Conservation (phyloP, 2,888 invertebrate species). For the Nemurella pictetii region DNA sequence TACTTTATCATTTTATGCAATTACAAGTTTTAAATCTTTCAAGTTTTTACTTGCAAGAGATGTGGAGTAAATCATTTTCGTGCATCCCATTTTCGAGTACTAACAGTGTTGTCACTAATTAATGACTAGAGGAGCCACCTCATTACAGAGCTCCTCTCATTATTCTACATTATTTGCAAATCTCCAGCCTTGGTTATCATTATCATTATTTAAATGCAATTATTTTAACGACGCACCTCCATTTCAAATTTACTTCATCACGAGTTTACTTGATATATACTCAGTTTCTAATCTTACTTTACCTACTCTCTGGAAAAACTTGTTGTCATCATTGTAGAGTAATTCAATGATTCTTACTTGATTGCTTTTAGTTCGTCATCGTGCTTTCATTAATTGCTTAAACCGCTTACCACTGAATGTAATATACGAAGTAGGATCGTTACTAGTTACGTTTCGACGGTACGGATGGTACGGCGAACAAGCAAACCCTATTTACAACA, state of each 20-base stretch:
- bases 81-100: neutral
- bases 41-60: neutral
- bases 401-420: neutral
- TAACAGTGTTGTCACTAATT: conserved; percentile 23
- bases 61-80: neutral
- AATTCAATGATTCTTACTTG: neutral
- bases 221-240: neutral
- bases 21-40: neutral
- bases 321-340: neutral
- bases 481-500: no score
- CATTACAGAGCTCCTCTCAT: conserved; percentile 23
- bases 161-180: neutral
- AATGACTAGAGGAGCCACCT: conserved; percentile 27
- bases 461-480: no score
- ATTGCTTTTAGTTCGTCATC: neutral
- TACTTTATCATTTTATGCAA: neutral
- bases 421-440: no score
- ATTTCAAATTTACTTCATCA: no score
- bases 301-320: neutral
- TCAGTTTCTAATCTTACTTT: neutral
- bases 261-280: neutral
- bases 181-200: neutral
- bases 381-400: neutral
- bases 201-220: neutral
- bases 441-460: no score